Base-by-base conservation (phyloP, 2,113 vertebrate genomes). In the Regulus satrapa region DNA sequence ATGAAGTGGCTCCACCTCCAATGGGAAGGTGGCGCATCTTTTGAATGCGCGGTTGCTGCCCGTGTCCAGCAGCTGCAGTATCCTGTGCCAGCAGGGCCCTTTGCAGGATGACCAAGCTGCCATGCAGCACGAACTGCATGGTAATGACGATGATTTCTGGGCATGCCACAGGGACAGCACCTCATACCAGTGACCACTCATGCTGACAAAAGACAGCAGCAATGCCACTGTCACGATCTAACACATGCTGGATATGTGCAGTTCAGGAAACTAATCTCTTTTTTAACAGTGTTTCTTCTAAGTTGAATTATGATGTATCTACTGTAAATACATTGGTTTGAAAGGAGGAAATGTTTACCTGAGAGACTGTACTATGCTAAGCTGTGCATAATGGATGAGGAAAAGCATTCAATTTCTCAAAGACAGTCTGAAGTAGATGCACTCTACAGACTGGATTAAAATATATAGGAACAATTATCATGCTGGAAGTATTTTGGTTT, bases 1-100 rank as follows among this genome's bases (percentile, higher is more conserved):
- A 40, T 8, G 58, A 78, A 94, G 77, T n/a, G 32, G 34, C 45
- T 76, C 14, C 21, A 41, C 12, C 40, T 81, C 14, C 49, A 25
- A 14, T 5, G 8, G 26, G 51, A 31, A 62, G 36, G 40, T 61
- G 19, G 26, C 43, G 1, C n/a, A 55, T 45, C 18, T 12, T 12
- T 59, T 54, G 46, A 34, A 8, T 19, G 63, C 49, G 28, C 0
- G 1, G 2, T 0, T 12, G 68, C 63, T 86, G 55, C 54, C 32
- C 0, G 0, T 0, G 6, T n/a, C 5, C 3, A 2, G 48, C 74
- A 52, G 66, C 66, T 4, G 2, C n/a, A 40, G 31, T 9, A 18
- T 56, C 38, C 20, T 1, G 1, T 38, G 56, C 36, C 76, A 85
- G 52, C n/a, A 58, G 81, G 26, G 56, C 29, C 4, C 1, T 63